phyloP scores from a whole-genome alignment of 2,888 invertebrate species.

The Ornithoptera priamus region DNA sequence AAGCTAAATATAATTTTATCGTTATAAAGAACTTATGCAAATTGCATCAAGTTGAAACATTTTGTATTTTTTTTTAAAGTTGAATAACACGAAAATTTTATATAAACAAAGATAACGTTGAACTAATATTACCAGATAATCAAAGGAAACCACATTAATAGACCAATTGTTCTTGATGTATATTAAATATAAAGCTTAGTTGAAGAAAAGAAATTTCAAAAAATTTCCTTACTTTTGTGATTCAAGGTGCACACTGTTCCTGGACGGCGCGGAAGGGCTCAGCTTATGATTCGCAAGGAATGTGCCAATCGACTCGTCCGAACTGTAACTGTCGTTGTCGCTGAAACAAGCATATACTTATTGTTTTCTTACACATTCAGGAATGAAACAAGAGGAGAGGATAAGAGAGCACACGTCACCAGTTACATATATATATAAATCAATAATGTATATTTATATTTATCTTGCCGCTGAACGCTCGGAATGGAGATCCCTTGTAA shows the following conservation, averaged over 20 bases:
- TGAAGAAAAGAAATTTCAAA: background rate
- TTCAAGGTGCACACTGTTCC: constrained; percentile 66
- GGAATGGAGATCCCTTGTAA: no score
- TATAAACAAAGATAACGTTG: no score
- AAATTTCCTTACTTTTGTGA: constrained; percentile 61
- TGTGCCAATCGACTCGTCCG: constrained; percentile 83
- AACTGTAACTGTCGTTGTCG: constrained; percentile 83
- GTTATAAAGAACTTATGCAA: no score
- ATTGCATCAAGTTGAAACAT: no score
- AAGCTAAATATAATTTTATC: no score
- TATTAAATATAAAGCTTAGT: background rate
- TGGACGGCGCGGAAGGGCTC: constrained; percentile 67
- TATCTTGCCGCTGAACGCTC: no score
- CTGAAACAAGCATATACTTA: constrained; percentile 52
- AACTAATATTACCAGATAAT: no score
- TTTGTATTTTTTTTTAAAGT: no score
- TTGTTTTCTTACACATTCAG: background rate
- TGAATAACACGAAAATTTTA: no score
- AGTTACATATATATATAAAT: background rate
- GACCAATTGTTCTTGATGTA: background rate
- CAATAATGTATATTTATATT: no score
- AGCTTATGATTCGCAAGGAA: constrained; percentile 82
- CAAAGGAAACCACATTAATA: no score
- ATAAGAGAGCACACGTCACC: background rate
- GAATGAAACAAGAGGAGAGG: background rate